These are phyloP conservation scores for Nephrotoma appendiculata DNA, from an alignment of 2,888 invertebrate genomes.

Conservation along the genomic window DNA sequence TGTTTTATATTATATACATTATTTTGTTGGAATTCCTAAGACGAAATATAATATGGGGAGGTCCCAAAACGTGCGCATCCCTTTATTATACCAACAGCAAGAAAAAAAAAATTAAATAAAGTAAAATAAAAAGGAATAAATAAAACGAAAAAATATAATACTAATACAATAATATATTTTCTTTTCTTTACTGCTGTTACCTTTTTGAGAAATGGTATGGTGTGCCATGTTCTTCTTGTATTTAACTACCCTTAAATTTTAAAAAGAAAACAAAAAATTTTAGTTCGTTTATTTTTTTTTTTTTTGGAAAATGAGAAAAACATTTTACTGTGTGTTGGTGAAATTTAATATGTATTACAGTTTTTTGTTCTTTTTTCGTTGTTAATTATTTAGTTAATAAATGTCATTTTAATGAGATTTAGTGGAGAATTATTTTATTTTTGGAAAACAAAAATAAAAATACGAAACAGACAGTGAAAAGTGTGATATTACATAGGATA, in stretches of 20 bases:
- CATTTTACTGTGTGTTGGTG: neutral
- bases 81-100: neutral
- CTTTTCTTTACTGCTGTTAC: neutral
- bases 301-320: neutral
- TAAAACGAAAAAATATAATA: neutral
- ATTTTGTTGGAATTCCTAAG: conserved; percentile 9
- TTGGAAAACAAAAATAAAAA: neutral
- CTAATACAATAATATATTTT: neutral
- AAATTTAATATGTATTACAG: neutral
- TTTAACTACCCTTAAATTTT: neutral
- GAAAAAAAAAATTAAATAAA: neutral
- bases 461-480: neutral
- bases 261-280: neutral
- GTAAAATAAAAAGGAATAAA: neutral
- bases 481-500: neutral
- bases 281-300: neutral
- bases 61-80: conserved; percentile 7
- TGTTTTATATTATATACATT: neutral
- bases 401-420: neutral
- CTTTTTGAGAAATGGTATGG: neutral
- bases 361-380: neutral
- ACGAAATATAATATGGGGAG: conserved; percentile 7
- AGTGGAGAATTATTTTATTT: neutral
- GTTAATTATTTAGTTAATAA: neutral
- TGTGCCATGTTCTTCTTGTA: neutral